phyloP scores from a whole-genome alignment of 2,888 invertebrate genomes.

The Plagodis dolabraria region DNA sequence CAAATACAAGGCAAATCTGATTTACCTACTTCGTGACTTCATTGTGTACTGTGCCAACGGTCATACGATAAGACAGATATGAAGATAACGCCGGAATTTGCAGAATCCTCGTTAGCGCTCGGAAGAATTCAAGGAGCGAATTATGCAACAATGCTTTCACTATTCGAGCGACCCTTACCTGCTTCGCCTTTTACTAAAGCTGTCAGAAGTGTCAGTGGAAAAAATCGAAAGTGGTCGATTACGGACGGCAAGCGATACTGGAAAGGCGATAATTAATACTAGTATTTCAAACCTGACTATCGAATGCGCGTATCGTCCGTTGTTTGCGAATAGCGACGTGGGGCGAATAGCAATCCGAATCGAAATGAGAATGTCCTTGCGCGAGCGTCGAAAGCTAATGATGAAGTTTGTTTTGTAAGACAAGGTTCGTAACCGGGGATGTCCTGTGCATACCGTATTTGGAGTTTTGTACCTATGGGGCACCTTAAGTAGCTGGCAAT shows the following conservation, averaged over 20 bases:
- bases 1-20: conserved; percentile 45
- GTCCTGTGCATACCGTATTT: conserved; percentile 60
- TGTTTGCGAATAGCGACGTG: conserved; percentile 47
- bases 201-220: conserved; percentile 47
- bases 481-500: conserved; percentile 12
- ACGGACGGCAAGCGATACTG: conserved; percentile 45
- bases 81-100: conserved; percentile 17
- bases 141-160: conserved; percentile 62
- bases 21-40: conserved; percentile 61
- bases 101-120: conserved; percentile 9
- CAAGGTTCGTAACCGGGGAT: conserved; percentile 60
- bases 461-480: conserved; percentile 16
- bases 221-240: conserved; percentile 55
- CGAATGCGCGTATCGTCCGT: conserved; percentile 40
- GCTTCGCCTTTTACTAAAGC: conserved; percentile 47
- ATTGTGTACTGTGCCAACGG: conserved; percentile 46
- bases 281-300: conserved; percentile 49
- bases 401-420: conserved; percentile 66
- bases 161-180: conserved; percentile 48
- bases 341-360: conserved; percentile 46
- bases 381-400: conserved; percentile 56
- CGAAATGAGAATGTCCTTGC: conserved; percentile 61
- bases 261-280: conserved; percentile 65
- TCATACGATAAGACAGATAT: conserved; percentile 18
- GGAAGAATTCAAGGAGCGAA: conserved; percentile 31